Evolutionary conservation across 2,113 vertebrate species (phyloP), one percentile per base, ranked within the genome.

Genomic region (Lepus europaeus): DNA sequence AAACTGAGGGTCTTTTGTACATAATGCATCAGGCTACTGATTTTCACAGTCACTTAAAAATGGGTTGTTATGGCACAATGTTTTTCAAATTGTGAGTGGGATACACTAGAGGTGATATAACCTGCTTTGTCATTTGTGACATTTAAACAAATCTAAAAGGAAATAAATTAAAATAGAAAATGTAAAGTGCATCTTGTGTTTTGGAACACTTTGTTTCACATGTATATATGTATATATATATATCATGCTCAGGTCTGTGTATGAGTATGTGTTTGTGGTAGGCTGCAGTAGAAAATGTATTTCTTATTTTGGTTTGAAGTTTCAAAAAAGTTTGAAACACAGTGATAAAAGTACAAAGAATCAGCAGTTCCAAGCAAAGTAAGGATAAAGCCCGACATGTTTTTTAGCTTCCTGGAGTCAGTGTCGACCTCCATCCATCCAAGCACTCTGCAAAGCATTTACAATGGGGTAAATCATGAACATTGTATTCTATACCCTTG

Each of bases 361-460:
- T 72, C n/a, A 79, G 39, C 14, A 89, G n/a, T 91, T 94, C 87
- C 79, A 96, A 80, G 33, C 93, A 89, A 87, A 73, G 59, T 33
- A 81, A 45, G 3, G n/a, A 2, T 49, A 80, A 84, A 97, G 87
- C 73, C 16, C 17, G 96, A 45, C 83, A 51, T 81, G 53, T 90
- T 85, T 93, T 59, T 96, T 2, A 33, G 45, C 83, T 97, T 97
- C 93, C 97, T 97, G 96, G 97, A 98, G 97, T 95, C 19, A 93
- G 16, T 96, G 39, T 56, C 77, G 73, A 84, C 22, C 70, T 77
- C 29, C 12, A 66, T 23, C 51, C 3, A 33, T 3, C 22, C 77
- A 33, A 68, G 84, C 85, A 90, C 91, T 89, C 95, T 80, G 23
- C 39, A 86, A 95, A 96, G 94, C 8, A 3, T 94, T 97, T 88